Evolutionary conservation across 2,888 invertebrate species (phyloP), one percentile per base, ranked within the genome.

Genomic region (Amaurobius ferox): DNA sequence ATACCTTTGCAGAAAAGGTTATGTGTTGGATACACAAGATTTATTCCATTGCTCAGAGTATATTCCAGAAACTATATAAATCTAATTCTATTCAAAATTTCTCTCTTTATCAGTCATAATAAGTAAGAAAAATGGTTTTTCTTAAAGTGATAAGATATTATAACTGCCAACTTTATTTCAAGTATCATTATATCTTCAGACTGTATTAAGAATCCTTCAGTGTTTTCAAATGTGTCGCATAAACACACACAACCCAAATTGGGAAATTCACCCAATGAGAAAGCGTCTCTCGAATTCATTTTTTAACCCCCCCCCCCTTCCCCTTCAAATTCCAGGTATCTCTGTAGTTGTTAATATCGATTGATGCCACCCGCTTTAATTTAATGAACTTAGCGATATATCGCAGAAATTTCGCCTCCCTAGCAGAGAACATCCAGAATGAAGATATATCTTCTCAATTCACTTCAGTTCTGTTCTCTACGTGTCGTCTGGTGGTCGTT

Each of bases 401-500:
- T 55, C 55, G 55, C 55, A 55, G 23, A 55, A 55, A 55, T 55
- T 23, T 23, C 55, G 55, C 23, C 55, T 55, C 55, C 55, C 55
- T 3, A 55, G 5, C 19, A 23, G 23, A 23, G 1, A 55, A 55
- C 19, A 55, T 55, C 55, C 55, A 16, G 16, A 55, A 55, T 55
- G 55, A 55, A 55, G 55, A 55, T 55, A 55, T 23, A 55, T 55
- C 7, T 55, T 55, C 55, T 23, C 23, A 55, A 55, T 55, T 55
- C 55, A 23, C 55, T 3, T 23, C 23, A 23, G 55, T 55, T n/a
- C 23, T 55, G 19, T 55, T 55, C 23, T 23, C 19, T 3, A 55
- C 55, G 55, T 55, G 55, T 55, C 55, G 55, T 23, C 55, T 55
- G 55, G 55, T 55, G 55, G 55, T 55, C 55, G 55, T 55, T 55